Evolutionary conservation across 2,797 vertebrate species (phyloP).

Genomic region (Neopelma chrysocephalum): DNA sequence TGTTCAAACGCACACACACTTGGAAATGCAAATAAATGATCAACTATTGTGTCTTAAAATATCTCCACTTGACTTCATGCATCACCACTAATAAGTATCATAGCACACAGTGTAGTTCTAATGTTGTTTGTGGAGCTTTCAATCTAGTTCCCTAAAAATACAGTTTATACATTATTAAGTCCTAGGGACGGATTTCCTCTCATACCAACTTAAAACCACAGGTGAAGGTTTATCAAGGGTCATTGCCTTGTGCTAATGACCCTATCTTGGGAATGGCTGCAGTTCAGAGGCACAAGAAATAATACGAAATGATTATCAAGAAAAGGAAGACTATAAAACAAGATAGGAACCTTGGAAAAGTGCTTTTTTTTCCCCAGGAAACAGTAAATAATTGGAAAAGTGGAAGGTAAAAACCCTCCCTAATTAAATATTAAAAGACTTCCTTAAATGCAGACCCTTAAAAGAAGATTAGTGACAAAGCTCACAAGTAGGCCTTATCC

Average conservation of each 20-base stretch:
- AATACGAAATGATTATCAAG: background rate
- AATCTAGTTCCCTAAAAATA: background rate
- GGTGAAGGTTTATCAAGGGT: conserved; percentile 26
- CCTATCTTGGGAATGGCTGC: background rate
- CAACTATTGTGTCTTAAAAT: conserved; percentile 19
- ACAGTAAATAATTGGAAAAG: conserved; percentile 8
- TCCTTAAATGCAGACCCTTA: background rate
- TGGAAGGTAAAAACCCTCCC: background rate
- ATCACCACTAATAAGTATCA: background rate
- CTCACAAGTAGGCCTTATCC: background rate
- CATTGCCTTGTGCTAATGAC: conserved; percentile 6
- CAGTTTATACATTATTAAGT: background rate
- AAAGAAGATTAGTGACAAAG: background rate
- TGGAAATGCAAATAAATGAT: background rate
- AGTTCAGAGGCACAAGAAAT: conserved; percentile 12
- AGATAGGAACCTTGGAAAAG: background rate
- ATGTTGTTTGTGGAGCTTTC: background rate
- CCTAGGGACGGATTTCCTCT: background rate
- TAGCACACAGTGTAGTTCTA: background rate
- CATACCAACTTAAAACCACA: background rate
- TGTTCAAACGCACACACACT: conserved; percentile 1
- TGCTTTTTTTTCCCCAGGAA: background rate
- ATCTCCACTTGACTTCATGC: conserved; percentile 23
- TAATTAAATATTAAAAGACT: background rate
- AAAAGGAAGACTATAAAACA: background rate